Evolutionary conservation across 2,888 invertebrate species (phyloP), one percentile per base, ranked within the genome.

Genomic region (Meghimatium bilineatum): DNA sequence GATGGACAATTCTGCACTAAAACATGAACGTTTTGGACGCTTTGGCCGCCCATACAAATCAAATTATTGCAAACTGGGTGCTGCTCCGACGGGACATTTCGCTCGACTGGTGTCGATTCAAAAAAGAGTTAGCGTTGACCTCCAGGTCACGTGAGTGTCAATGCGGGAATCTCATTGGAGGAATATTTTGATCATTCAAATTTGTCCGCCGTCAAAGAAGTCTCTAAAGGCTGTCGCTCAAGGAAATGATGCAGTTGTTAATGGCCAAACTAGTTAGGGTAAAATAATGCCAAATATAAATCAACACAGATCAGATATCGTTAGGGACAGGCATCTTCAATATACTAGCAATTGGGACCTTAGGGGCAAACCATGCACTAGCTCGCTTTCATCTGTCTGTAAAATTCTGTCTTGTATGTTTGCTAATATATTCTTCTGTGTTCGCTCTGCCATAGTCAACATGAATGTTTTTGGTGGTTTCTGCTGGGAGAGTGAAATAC

Each of bases 101-200:
- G 38, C 77, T 38, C 32, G 56, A n/a, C 63, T 56, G 38, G 77
- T 66, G 38, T 66, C 63, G 44, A 77, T 26, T 66, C 38, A 66
- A 77, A 66, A 77, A 77, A 77, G 38, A 34, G 76, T 44, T 36
- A 77, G 36, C 38, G 77, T 29, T 77, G 77, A 77, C 63, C 63
- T 60, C 36, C 1, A 29, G 77, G 63, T 77, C 77, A 77, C 66
- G 63, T 63, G 77, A 66, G 76, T 77, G 77, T 63, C 77, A 77
- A 44, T 8, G 66, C 66, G 44, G 44, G 63, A 77, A 77, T 66
- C 66, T 77, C 77, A 77, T 77, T 77, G 77, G 77, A 44, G 77
- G 66, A 66, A 66, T 77, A 60, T 36, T 60, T 60, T 77, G 77
- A 77, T 66, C 60, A 60, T 34, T 2, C 44, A 60, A 77, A 66